Evolutionary conservation across 2,888 invertebrate genomes (phyloP).

Genomic region (Lycia hirtaria): DNA sequence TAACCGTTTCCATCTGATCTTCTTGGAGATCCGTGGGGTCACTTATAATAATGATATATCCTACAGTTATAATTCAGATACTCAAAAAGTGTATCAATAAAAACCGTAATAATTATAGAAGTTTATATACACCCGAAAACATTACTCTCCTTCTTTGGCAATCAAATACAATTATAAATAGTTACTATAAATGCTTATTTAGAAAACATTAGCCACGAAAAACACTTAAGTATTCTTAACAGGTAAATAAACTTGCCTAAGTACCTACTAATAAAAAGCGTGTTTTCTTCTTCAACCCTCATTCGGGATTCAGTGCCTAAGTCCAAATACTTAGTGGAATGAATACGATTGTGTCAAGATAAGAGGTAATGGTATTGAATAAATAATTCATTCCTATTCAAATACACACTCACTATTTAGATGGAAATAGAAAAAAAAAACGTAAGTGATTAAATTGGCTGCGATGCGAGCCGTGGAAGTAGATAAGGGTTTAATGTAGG

Average conservation of each 20-base stretch:
- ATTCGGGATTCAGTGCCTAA: constrained; percentile 33
- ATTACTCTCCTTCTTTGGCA: no score
- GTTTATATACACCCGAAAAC: no score
- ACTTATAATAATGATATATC: no score
- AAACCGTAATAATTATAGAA: no score
- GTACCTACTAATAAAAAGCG: constrained; percentile 18
- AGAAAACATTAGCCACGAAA: background rate
- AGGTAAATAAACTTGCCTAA: constrained; percentile 18
- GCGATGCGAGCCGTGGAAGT: no score
- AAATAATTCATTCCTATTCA: constrained; percentile 58
- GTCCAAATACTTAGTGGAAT: constrained; percentile 31
- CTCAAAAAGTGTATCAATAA: no score
- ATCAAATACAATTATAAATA: no score
- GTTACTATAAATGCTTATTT: background rate
- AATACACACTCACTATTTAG: constrained; percentile 59
- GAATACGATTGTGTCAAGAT: constrained; percentile 32
- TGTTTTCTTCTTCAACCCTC: constrained; percentile 22
- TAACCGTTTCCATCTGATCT: no score
- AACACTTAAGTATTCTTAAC: constrained; percentile 5
- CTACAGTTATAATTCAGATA: no score
- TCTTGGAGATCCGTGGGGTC: no score
- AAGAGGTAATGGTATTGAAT: constrained; percentile 47
- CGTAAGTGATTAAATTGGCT: constrained; percentile 70
- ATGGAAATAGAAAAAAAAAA: constrained; percentile 57
- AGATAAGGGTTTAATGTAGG: no score